Evolutionary conservation across 2,888 invertebrate species (phyloP), one percentile per base, ranked within the genome.

Genomic region (Dromius quadrimaculatus): DNA sequence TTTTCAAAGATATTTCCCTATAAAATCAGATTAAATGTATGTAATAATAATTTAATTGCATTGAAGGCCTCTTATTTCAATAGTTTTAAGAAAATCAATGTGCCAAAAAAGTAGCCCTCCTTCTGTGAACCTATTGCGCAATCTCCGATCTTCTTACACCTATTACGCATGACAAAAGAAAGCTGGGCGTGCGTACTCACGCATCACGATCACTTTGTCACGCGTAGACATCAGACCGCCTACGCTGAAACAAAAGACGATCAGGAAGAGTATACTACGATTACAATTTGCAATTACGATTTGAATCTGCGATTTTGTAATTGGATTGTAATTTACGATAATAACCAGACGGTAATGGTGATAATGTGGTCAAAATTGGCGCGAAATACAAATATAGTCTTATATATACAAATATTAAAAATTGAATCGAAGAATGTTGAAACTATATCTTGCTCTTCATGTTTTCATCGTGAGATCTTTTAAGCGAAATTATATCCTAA

Each of bases 81-180:
- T n/a, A n/a, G n/a, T n/a, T n/a, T n/a, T n/a, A n/a, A n/a, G n/a
- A n/a, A n/a, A n/a, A n/a, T n/a, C n/a, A n/a, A n/a, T n/a, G n/a
- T n/a, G n/a, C n/a, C n/a, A n/a, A n/a, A n/a, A n/a, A n/a, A n/a
- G n/a, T n/a, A n/a, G n/a, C n/a, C n/a, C n/a, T n/a, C n/a, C n/a
- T n/a, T n/a, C n/a, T n/a, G n/a, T n/a, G n/a, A n/a, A n/a, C 23
- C 23, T 15, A 28, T 54, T 54, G 15, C 50, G 17, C 50, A 54
- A 54, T 15, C 23, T 15, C 23, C 13, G 8, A 45, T 47, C 22
- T n/a, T 47, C n/a, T n/a, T n/a, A n/a, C n/a, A n/a, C 19, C 22
- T 4, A 54, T 54, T 54, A 54, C 50, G 50, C 50, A 17, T 54
- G 50, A 54, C 28, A 54, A 54, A 54, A 54, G 50, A 54, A 54